Base-by-base conservation (phyloP, 2,113 vertebrate genomes). In the Gadus macrocephalus region DNA sequence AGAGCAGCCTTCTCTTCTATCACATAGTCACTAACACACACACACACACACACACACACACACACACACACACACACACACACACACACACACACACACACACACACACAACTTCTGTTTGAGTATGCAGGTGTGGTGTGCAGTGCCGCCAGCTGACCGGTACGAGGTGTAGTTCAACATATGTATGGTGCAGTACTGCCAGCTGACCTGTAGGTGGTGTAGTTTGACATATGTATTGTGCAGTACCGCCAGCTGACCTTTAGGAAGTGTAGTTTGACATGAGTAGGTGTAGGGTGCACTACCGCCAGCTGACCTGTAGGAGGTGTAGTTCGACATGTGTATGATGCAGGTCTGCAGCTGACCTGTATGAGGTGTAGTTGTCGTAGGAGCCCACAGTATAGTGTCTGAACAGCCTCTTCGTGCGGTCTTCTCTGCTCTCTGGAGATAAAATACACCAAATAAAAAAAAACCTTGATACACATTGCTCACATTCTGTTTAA, bases 331-430 rank as follows among this genome's bases (percentile, higher is more conserved):
- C 7, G 0, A 6, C 53, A 64, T 31, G 27, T 20, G 58, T 15
- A 28, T 8, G 59, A 5, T 22, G 16, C 22, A 61, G 59, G 5
- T 22, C 19, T 11, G 7, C 19, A 61, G 9, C n/a, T 61, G 71
- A 96, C 95, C 95, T 97, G 92, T 96, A 95, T 62, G 95, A 95
- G 68, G 93, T 94, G 91, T 96, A 95, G 83, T 91, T 96, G 92
- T 97, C 95, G 0, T 97, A 97, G 3, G 95, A 96, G 7, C 95
- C 95, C 59, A 97, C 95, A 0, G 95, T 97, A 61, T 97, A 97
- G 69, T 97, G 95, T 78, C 95, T 93, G 86, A 96, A 97, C 69
- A 96, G 94, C 14, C 95, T 90, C 90, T 97, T 97, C 1, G 95
- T 96, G 64, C 95, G 87, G 83, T 97, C 95, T 83, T 97, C 95